Base-by-base conservation (phyloP, 1,140 invertebrate species). In the Drosophila serrata region DNA sequence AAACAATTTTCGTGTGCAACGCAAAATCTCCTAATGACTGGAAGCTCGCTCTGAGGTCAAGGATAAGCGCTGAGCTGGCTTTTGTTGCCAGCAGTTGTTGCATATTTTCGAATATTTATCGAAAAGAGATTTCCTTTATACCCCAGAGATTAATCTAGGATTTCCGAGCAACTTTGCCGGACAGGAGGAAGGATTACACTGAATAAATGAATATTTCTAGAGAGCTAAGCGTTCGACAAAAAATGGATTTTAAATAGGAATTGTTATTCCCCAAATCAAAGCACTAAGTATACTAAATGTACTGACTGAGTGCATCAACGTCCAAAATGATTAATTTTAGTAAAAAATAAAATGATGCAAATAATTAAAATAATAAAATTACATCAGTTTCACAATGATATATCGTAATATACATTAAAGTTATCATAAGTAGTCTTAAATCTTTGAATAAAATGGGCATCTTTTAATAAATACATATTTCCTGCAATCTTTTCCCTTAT, bases 1-100 rank as follows among this genome's bases (percentile, higher is more conserved):
- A 84, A 88, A 76, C 74, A 77, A 69, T 80, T 88, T 63, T 75
- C 67, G 68, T 43, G 57, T 82, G 72, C 82, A 74, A 63, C 58
- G 60, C 76, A 88, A 77, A 88, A 80, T 82, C 63, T 77, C 53
- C 63, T 87, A 87, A 87, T 88, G 82, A 88, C 82, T 82, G 43
- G 43, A 33, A 56, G 55, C 56, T 75, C 15, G 8, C 39, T 55
- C 67, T 82, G 84, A 80, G 84, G 84, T 88, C 82, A 87, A 87
- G 82, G 82, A 82, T 87, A 77, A 77, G 51, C 22, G 33, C 46
- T 61, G 51, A 61, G 62, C 69, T 73, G 61, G 70, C 79, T 67
- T 72, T 76, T 75, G 78, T 81, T 64, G 53, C 42, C 56, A 39
- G 48, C 33, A 74, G 37, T 75, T 75, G 69, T 67, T 80, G 73